Evolutionary conservation across 64 coral and sea anemone genomes (phyloP), one percentile per base, ranked within the genome.

Genomic region (Montipora sp.): DNA sequence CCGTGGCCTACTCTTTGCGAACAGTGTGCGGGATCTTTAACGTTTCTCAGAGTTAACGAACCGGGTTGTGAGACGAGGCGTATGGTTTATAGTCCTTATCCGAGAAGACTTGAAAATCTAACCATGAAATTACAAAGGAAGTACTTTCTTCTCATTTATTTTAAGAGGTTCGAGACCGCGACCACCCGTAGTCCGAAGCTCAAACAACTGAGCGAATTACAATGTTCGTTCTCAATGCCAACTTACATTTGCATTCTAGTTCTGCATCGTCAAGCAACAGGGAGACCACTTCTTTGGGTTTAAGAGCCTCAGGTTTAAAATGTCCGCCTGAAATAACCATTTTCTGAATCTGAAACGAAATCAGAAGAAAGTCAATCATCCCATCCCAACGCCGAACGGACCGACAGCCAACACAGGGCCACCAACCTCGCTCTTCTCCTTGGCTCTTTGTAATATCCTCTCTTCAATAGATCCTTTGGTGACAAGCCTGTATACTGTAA

Each of bases 271-370:
- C 98, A 20, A 99, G 83, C 36, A 99, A 68, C 36, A 99, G 83
- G 7, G 98, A 99, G 0, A 99, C 98, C 11, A 99, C 98, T 78
- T 99, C 98, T 78, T 99, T 99, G 4, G 98, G 98, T 90, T 99
- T 99, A n/a, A 99, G 92, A 19, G 98, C 98, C 46, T 99, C 98
- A 12, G 98, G 98, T 73, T 99, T 99, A 86, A 99, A 99, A 36
- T 99, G 91, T 8, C 98, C 98, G 18, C 98, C 98, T n/a, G 98
- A 99, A 80, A 99, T 99, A 19, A 99, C 98, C 98, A 99, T 99
- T 70, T 95, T 94, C 58, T 99, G 98, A 91, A 99, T 99, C 98
- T 98, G 61, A 57, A 89, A 89, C 6, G 22, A 61, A 63, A 89
- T 49, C 73, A 71, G 20, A 36, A 71, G 14, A 6, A 11, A 15